Base-by-base conservation (phyloP, 2,113 vertebrate genomes). In the Tursiops truncatus region DNA sequence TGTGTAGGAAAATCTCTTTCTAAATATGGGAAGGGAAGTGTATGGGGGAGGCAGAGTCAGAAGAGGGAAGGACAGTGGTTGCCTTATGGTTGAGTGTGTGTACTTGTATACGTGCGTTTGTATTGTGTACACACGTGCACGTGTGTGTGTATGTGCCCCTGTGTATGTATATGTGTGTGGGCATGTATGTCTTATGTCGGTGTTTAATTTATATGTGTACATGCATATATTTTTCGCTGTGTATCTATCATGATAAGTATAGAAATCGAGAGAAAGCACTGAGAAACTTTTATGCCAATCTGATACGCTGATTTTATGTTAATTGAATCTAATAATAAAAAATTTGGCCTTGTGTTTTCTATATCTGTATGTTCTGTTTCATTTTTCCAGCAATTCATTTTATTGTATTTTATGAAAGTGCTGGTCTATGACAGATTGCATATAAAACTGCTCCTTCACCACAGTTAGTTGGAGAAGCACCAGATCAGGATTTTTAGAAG, bases 341-440 rank as follows among this genome's bases (percentile, higher is more conserved):
- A 79, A 62, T 41, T 62, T 3, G 2, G 44, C 65, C 33, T 68
- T 63, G 9, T 17, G 56, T 76, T 94, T 83, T 94, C 44, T 86
- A 47, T 76, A 65, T 76, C 23, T 83, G 2, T 38, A 41, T 96
- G 41, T 76, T 89, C 44, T 12, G 60, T 92, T 91, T 94, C 13
- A 84, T 76, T 85, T 95, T 95, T 73, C 65, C 76, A 50, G 50
- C 67, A 92, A 85, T 92, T 89, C 9, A 71, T 79, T 89, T 95
- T 76, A 85, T 71, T 90, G 38, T 50, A 84, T 84, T 91, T 88
- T 91, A 50, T 10, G 1, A 41, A 95, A 81, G 23, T 84, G 36
- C 7, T 36, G 33, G 21, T 73, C 85, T 71, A 20, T 62, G 47
- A 65, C 53, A 33, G 67, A 77, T 63, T 60, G 31, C 31, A 8